These are phyloP conservation scores for Phylloscopus trochilus DNA, from an alignment of 2,113 vertebrate genomes.

Conservation along the genomic window DNA sequence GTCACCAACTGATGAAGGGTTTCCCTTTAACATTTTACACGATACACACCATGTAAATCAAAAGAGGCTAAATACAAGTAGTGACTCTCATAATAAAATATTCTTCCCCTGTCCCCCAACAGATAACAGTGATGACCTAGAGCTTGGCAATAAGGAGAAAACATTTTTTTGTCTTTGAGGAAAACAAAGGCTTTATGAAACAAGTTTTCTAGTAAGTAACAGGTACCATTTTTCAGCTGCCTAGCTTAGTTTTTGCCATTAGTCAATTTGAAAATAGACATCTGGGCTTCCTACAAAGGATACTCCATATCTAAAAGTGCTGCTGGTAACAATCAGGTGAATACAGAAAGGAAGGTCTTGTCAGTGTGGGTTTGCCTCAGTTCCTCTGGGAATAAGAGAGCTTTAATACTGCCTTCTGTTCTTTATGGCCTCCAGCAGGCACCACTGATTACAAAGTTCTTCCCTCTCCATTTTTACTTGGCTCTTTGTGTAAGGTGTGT, in stretches of 20 bases:
- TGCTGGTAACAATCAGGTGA: background rate
- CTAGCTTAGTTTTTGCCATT: background rate
- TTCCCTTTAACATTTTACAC: background rate
- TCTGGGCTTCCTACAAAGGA: background rate
- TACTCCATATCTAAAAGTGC: background rate
- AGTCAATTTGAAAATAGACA: background rate
- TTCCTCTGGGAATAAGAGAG: background rate
- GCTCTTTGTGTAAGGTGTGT: background rate
- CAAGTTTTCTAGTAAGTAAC: background rate
- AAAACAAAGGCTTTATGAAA: background rate
- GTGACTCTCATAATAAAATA: background rate
- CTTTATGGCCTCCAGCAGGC: background rate
- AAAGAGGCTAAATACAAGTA: background rate
- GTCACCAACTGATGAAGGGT: background rate
- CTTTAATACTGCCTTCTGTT: background rate
- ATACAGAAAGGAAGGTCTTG: background rate
- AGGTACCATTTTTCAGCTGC: background rate
- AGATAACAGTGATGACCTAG: background rate
- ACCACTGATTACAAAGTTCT: background rate
- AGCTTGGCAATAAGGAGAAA: background rate
- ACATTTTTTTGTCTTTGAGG: background rate
- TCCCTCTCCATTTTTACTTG: background rate
- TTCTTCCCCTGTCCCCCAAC: background rate
- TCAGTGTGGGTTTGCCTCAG: background rate
- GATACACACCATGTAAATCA: background rate